Evolutionary conservation across 2,113 vertebrate genomes (phyloP), one percentile per base, ranked within the genome.

Genomic region (Nicator chloris): DNA sequence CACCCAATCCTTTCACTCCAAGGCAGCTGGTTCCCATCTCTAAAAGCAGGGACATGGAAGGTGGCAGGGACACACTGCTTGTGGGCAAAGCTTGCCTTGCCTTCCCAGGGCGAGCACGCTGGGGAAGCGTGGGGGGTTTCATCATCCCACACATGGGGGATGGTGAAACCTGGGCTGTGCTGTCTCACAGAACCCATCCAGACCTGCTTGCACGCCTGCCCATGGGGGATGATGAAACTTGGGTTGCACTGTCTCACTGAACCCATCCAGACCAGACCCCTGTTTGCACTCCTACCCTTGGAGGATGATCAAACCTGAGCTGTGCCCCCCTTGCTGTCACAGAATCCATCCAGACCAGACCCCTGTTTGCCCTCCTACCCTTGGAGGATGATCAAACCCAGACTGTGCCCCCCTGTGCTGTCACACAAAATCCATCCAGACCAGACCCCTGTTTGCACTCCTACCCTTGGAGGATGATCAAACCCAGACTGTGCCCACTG

Each of bases 101-200:
- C 73, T 57, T 35, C 81, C 70, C 0, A 0, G 66, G 39, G 33
- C 0, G 2, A 80, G 63, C 7, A 5, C 3, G 0, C 9, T 54
- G 54, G 82, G n/a, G n/a, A n/a, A n/a, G n/a, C n/a, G n/a, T n/a
- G n/a, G n/a, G n/a, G n/a, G n/a, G n/a, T n/a, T n/a, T n/a, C n/a
- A n/a, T n/a, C n/a, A n/a, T n/a, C n/a, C n/a, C n/a, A n/a, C n/a
- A n/a, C n/a, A n/a, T n/a, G n/a, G 23, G 26, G 27, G 15, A 51
- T 27, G 2, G 28, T 24, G 22, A 51, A 51, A 51, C 50, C 50
- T 2, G 2, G 15, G 22, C 8, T 51, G 50, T 8, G 15, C n/a
- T n/a, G 50, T 51, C 12, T 17, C 51, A 31, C 51, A 54, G 51
- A 31, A 11, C 7, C 51, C 51, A 30, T 11, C 17, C 51, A 53